These are phyloP conservation scores for Gorsachius magnificus DNA, from an alignment of 2,797 vertebrate species.

Conservation along the genomic window DNA sequence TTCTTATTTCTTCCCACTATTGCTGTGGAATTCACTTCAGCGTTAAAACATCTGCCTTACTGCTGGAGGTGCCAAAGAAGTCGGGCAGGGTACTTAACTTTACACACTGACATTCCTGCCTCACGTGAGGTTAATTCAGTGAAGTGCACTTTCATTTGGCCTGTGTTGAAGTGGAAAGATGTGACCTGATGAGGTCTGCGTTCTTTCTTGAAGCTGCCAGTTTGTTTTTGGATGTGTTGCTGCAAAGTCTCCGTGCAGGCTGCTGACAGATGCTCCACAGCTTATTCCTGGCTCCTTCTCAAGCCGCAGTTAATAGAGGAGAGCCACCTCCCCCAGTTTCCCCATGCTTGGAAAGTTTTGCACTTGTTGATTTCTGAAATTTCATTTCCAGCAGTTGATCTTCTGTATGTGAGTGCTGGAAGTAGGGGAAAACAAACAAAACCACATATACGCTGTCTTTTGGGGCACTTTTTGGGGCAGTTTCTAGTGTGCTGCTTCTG, in stretches of 20 bases:
- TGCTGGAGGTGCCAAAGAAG: conserved; percentile 27
- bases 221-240: not conserved
- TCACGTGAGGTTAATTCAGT: conserved; percentile 50
- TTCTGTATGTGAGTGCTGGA: not conserved
- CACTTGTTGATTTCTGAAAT: not conserved
- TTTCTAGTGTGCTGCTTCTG: not conserved
- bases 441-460: not conserved
- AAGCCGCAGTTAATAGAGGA: not conserved
- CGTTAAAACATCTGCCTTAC: conserved; percentile 7
- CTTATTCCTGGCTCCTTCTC: conserved; percentile 16
- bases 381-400: not conserved
- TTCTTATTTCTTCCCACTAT: not conserved
- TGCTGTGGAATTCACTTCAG: conserved; percentile 21
- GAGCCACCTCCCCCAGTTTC: not conserved
- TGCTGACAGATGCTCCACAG: not conserved
- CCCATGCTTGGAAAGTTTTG: not conserved
- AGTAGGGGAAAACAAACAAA: not conserved
- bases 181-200: conserved; percentile 21
- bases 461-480: not conserved
- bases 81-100: conserved; percentile 25
- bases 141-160: conserved; percentile 43
- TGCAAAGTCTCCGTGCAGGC: not conserved
- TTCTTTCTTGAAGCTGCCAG: conserved; percentile 51
- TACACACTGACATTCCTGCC: conserved; percentile 20
- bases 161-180: conserved; percentile 46